A percentile compares a stretch with the other conserved stretches of the same genome.
Evolutionary conservation across 1,140 invertebrate genomes (phyloP).

Genomic region (Myzus persicae): DNA sequence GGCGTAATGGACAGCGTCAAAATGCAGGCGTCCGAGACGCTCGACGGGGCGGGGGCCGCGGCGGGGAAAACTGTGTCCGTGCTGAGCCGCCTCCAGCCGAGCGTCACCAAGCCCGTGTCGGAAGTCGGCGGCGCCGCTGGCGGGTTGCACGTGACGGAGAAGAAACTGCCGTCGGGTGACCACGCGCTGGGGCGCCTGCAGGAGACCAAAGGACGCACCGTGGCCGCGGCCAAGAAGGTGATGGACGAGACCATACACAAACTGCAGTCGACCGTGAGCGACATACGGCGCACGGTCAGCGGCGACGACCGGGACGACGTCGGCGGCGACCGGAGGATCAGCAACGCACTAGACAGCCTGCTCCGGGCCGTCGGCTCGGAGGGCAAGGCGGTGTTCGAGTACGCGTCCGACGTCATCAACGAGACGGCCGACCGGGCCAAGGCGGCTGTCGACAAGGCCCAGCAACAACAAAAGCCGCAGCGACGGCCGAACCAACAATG

Average conservation of each 20-base stretch:
- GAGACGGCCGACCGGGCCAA: constrained; percentile 48
- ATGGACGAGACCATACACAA: constrained; percentile 36
- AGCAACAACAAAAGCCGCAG: background rate
- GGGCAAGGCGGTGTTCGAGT: constrained; percentile 35
- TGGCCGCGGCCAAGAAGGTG: constrained; percentile 24
- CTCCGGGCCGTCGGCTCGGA: background rate
- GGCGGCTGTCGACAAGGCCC: constrained; percentile 27
- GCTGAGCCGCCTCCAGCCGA: background rate
- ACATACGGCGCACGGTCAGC: background rate
- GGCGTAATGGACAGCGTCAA: background rate
- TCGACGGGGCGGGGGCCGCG: background rate
- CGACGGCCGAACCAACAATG: too few relatives aligned
- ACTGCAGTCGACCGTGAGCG: constrained; percentile 15
- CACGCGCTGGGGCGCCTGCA: background rate
- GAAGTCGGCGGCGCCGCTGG: background rate
- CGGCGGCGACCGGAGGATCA: background rate
- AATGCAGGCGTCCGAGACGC: constrained; percentile 11
- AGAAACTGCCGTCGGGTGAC: background rate
- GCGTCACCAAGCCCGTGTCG: too few relatives aligned
- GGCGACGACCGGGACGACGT: background rate
- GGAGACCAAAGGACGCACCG: background rate
- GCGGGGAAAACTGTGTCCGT: background rate
- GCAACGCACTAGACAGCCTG: constrained; percentile 15
- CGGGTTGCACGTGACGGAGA: background rate
- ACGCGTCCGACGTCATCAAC: constrained; percentile 38